These are phyloP conservation scores for Colistium nudipinnis DNA, from an alignment of 2,113 vertebrate species.

Conservation along the genomic window DNA sequence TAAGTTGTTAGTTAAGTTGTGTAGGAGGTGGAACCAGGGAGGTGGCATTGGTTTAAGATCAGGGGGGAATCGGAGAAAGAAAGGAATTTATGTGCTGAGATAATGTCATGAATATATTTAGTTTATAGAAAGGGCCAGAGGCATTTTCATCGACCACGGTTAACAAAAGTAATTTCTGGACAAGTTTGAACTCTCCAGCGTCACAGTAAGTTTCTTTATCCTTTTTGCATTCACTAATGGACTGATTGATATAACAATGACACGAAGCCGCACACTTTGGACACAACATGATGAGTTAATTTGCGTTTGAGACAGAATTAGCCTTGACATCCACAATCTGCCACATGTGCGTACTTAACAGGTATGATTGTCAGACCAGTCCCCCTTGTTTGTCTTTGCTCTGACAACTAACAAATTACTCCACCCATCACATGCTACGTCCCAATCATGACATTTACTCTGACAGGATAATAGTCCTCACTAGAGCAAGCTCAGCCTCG, in stretches of 20 bases:
- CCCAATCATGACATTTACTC: conserved; percentile 40
- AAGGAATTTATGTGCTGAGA: conserved; percentile 29
- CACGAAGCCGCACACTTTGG: neutral
- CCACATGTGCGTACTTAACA: conserved; percentile 40
- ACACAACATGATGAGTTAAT: neutral
- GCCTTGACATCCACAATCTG: conserved; percentile 42
- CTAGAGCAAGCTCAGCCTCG: conserved; percentile 25
- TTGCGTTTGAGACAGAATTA: conserved; percentile 26
- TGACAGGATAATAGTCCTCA: conserved; percentile 65
- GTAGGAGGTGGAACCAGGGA: conserved; percentile 33
- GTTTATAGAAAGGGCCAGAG: conserved; percentile 18
- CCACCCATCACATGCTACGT: conserved; percentile 40
- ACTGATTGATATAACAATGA: conserved; percentile 36
- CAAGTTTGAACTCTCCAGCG: neutral
- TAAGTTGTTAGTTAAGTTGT: conserved; percentile 35
- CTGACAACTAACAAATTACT: conserved; percentile 71
- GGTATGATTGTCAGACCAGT: conserved; percentile 52
- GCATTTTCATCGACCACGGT: conserved; percentile 6
- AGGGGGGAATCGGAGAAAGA: conserved; percentile 15
- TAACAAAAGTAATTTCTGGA: neutral
- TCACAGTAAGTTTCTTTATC: neutral
- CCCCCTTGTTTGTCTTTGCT: conserved; percentile 63
- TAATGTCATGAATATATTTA: conserved; percentile 37
- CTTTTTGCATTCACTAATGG: neutral
- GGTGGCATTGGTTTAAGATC: conserved; percentile 22